Percentiles rank a stretch among this genome's conserved stretches.
Conservation (phyloP, 2,113 vertebrate species). For the Varanus salvator region DNA sequence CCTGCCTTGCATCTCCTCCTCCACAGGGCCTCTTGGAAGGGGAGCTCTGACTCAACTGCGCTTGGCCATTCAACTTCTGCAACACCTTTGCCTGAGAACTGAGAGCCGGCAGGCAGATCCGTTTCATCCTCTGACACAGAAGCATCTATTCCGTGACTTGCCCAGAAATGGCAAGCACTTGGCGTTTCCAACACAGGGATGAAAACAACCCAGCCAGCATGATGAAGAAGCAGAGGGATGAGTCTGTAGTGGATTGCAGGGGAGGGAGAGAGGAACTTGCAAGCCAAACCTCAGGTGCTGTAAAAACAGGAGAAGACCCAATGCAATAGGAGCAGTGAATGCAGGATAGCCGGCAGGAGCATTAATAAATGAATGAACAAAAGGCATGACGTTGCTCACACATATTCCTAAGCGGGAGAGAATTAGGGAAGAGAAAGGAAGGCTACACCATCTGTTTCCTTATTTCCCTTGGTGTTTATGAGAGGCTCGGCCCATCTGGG, state of each 20-base stretch:
- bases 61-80: not conserved
- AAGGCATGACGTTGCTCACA: not conserved
- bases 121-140: not conserved
- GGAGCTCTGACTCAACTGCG: not conserved
- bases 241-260: constrained; percentile 27
- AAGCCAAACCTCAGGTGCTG: constrained; percentile 32
- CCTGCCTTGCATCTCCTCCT: not conserved
- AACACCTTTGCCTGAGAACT: not conserved
- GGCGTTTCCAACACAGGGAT: constrained; percentile 3
- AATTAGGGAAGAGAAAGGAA: not conserved
- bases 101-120: not conserved
- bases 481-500: not conserved
- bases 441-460: not conserved
- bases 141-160: not conserved
- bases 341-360: not conserved
- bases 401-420: constrained; percentile 10
- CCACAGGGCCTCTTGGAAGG: not conserved
- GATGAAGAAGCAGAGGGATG: constrained; percentile 35
- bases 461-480: not conserved
- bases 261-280: not conserved
- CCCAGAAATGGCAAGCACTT: constrained; percentile 22
- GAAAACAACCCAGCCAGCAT: constrained; percentile 41
- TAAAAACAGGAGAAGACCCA: not conserved
- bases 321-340: not conserved
- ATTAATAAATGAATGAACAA: not conserved